phyloP scores from a whole-genome alignment of 1,140 invertebrate genomes.

The Lasaia peninsularis region DNA sequence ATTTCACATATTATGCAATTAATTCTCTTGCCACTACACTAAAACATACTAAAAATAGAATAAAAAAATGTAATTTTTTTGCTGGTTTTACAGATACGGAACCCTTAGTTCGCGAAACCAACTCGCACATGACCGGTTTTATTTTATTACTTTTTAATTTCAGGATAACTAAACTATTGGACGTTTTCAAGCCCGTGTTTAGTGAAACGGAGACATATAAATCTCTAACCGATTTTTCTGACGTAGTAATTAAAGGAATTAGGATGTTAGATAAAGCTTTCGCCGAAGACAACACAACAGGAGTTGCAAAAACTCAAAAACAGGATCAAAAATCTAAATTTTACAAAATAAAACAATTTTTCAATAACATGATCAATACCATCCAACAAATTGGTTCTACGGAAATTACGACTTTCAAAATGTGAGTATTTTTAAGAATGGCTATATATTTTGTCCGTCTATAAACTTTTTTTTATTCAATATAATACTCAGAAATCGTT shows the following conservation, averaged over 20 bases:
- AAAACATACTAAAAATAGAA: too few relatives aligned
- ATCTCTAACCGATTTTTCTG: constrained; percentile 41
- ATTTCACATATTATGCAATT: too few relatives aligned
- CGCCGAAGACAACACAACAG: background rate
- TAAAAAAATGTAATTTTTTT: too few relatives aligned
- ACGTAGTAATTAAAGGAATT: constrained; percentile 34
- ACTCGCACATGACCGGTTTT: too few relatives aligned
- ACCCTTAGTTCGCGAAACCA: too few relatives aligned
- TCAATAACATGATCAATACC: constrained; percentile 36
- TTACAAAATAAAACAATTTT: constrained; percentile 35
- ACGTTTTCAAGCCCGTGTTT: constrained; percentile 58
- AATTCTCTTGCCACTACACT: too few relatives aligned
- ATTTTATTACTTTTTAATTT: constrained; percentile 29
- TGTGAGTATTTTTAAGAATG: constrained; percentile 42
- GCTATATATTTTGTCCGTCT: background rate
- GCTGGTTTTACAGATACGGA: too few relatives aligned
- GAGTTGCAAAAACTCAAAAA: background rate
- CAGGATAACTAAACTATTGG: constrained; percentile 54
- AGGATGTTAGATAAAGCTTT: constrained; percentile 52
- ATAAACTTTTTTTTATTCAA: constrained; percentile 22
- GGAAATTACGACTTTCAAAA: constrained; percentile 35
- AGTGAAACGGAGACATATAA: constrained; percentile 56
- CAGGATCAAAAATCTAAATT: constrained; percentile 22
- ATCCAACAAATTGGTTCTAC: constrained; percentile 33
- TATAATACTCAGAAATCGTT: too few relatives aligned